Base-by-base conservation (phyloP, 2,113 vertebrate genomes). In the Steatornis caripensis region DNA sequence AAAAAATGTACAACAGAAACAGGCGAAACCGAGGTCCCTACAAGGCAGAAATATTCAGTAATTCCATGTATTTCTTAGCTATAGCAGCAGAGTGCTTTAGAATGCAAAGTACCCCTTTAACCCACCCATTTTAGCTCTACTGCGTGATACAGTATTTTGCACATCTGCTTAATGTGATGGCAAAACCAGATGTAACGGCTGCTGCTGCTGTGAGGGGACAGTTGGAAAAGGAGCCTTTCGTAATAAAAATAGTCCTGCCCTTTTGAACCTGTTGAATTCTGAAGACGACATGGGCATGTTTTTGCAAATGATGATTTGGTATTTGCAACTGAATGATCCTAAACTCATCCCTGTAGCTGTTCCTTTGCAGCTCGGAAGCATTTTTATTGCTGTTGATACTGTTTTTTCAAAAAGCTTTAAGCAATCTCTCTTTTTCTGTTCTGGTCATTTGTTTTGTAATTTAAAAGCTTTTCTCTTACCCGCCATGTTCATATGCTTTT, bases 221-320 rank as follows among this genome's bases (percentile, higher is more conserved):
- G 43, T 10, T 92, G 69, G 65, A 89, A 92, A 82, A 1, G 11
- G 61, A 84, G 41, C 30, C 74, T 87, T 74, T 81, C 78, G 43
- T 43, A 75, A 60, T 75, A 79, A 91, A 90, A 92, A 75, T 41
- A 90, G 65, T 61, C 51, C 37, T 94, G 80, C 48, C 64, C 89
- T 81, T 95, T 81, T 81, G 88, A 95, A 96, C 88, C 88, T 91
- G 64, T 53, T 95, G 89, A 75, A 68, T 87, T 66, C 80, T 87
- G 65, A 68, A 80, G 48, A 3, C 2, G 14, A 60, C 12, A 36
- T 6, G 11, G 30, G 51, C 85, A 75, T 24, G 39, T 51, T 74
- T 88, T 55, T 49, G 43, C 61, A 79, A 77, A 92, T 20, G n/a
- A 24, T 48, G 27, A 15, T 76, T 84, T 95, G 55, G 29, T 81